Evolutionary conservation across 2,888 invertebrate genomes (phyloP), one percentile per base, ranked within the genome.

Genomic region (Electrophaes corylata): DNA sequence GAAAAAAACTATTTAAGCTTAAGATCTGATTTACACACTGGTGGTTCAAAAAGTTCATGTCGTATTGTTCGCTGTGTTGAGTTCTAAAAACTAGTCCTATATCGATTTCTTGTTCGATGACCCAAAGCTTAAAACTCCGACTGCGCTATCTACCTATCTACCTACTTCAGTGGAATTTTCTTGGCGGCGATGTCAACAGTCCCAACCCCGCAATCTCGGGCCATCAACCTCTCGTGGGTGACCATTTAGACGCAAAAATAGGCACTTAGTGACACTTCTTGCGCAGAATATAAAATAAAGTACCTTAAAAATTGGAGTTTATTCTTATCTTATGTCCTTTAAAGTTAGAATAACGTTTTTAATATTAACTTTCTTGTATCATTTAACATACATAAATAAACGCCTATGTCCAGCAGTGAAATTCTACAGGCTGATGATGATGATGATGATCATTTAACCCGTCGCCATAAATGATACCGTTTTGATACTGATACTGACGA

Each of bases 201-300:
- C 26, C 64, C 62, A 60, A 57, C 48, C 65, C 65, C 61, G 67
- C 70, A 67, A 74, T 72, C 71, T 70, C 47, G 60, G 72, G 73
- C 64, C 73, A 69, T 73, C 73, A 72, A 78, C 79, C 78, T 75
- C 64, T 62, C 52, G 35, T 67, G 61, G 68, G 62, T 60, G 69
- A 67, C 68, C 67, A 63, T 66, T 64, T 63, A 64, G 54, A 62
- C 59, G 64, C 62, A 65, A 62, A 64, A 59, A 64, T 65, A 65
- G 62, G 59, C 60, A 47, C 60, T 57, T 62, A 69, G 63, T 62
- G 64, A 64, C 60, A 63, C 61, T 64, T 57, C 60, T 60, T 60
- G 57, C 26, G 51, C 43, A 41, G 68, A 66, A 64, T 62, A 60
- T 55, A 62, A 58, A 64, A 60, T 60, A 52, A 67, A 62, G 59